Conservation (phyloP, 2,113 vertebrate genomes). For the Megaceryle torquata region DNA sequence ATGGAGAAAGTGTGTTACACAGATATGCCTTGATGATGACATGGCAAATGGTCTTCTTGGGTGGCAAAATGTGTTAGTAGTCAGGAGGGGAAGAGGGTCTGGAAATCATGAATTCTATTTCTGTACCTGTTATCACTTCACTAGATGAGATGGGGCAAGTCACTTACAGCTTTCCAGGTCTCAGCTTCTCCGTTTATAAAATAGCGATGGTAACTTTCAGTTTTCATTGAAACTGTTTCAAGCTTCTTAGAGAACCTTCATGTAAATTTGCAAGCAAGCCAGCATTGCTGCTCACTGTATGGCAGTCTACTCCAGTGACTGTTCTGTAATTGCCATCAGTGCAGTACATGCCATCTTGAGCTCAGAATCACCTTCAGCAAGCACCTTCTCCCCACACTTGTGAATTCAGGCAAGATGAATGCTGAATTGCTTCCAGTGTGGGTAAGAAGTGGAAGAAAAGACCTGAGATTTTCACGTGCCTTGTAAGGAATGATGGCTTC, state of each 20-base stretch:
- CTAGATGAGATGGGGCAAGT: not conserved
- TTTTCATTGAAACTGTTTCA: not conserved
- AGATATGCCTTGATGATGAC: conserved; percentile 40
- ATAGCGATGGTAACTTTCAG: not conserved
- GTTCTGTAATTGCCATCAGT: not conserved
- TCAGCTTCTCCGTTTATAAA: not conserved
- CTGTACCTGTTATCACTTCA: conserved; percentile 39
- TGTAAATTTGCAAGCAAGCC: not conserved
- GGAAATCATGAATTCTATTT: conserved; percentile 50
- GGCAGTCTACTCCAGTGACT: not conserved
- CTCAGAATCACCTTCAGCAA: not conserved
- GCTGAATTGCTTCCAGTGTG: not conserved
- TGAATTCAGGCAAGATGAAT: not conserved
- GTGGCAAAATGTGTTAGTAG: not conserved
- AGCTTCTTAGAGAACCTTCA: not conserved
- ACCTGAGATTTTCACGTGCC: not conserved
- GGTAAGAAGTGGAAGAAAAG: not conserved
- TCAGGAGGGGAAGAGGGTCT: not conserved
- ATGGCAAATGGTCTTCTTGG: conserved; percentile 10
- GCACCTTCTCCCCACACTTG: not conserved
- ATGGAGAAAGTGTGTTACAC: not conserved
- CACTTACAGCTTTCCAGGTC: not conserved
- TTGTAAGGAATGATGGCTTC: not conserved
- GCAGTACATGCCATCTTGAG: not conserved
- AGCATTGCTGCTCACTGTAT: not conserved